These are phyloP conservation scores for Mionectes macconnelli DNA, from an alignment of 2,113 vertebrate genomes.

Conservation along the genomic window DNA sequence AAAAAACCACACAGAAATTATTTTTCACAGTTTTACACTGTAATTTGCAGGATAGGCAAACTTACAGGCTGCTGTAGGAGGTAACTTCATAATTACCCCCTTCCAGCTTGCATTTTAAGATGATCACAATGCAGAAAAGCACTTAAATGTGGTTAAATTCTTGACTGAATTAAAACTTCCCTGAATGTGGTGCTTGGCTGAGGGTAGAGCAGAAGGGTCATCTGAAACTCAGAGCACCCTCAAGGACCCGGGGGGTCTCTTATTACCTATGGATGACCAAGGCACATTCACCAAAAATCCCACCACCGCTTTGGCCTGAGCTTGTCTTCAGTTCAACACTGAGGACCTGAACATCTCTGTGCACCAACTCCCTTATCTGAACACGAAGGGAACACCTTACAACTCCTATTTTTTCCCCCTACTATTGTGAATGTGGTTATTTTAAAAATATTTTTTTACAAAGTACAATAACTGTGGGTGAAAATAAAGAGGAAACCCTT, in stretches of 20 bases:
- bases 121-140: background rate
- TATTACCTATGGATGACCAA: background rate
- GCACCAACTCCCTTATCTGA: background rate
- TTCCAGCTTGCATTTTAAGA: background rate
- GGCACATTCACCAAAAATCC: background rate
- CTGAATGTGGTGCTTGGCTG: fast-evolving
- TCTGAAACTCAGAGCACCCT: background rate
- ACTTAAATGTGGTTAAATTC: background rate
- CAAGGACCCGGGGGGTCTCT: background rate
- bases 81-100: background rate
- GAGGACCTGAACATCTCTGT: background rate
- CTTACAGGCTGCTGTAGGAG: background rate
- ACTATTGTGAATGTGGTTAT: background rate
- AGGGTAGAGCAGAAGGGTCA: background rate
- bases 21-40: background rate
- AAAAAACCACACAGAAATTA: fast-evolving
- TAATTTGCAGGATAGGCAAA: background rate
- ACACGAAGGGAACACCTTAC: fast-evolving
- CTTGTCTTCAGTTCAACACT: background rate
- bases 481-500: background rate
- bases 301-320: background rate
- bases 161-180: background rate
- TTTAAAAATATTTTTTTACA: background rate
- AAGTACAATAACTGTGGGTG: background rate
- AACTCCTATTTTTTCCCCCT: background rate